Percentiles rank a stretch among this genome's conserved stretches.
phyloP scores from a whole-genome alignment of 64 coral and sea anemone species.

The Dendronephthya gigantea region DNA sequence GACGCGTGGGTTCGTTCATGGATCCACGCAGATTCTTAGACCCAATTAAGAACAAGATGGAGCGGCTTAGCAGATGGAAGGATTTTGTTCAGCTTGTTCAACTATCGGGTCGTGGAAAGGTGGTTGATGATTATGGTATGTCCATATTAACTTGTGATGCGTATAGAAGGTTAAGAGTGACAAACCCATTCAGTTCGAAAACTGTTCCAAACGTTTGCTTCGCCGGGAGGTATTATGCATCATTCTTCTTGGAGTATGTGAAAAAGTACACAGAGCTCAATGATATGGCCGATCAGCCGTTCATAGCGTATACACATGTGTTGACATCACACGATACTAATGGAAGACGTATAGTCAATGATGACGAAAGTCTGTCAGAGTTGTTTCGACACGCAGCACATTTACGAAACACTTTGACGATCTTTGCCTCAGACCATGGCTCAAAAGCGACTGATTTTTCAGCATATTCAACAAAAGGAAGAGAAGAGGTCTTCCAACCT shows the following conservation, averaged over 20 bases:
- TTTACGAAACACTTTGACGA: slow-evolving; percentile 57
- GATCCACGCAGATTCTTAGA: slow-evolving; percentile 28
- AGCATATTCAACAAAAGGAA: slow-evolving; percentile 44
- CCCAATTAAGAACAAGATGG: slow-evolving; percentile 18
- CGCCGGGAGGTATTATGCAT: slow-evolving; percentile 50
- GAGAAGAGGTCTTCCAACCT: slow-evolving; percentile 72
- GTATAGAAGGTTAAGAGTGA: slow-evolving; percentile 29
- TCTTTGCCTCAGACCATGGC: slow-evolving; percentile 80
- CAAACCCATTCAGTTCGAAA: slow-evolving; percentile 50
- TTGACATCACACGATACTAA: slow-evolving; percentile 65
- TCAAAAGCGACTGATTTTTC: slow-evolving; percentile 60
- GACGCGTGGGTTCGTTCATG: slow-evolving; percentile 53
- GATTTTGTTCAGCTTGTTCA: neutral
- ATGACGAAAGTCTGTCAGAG: slow-evolving; percentile 46
- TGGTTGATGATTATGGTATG: slow-evolving; percentile 56
- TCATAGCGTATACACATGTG: slow-evolving; percentile 68
- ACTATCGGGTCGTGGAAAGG: neutral
- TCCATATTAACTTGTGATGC: slow-evolving; percentile 50
- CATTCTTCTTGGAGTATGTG: slow-evolving; percentile 56
- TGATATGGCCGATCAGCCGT: slow-evolving; percentile 40
- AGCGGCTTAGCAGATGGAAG: slow-evolving; percentile 27
- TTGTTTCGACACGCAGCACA: slow-evolving; percentile 49
- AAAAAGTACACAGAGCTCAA: slow-evolving; percentile 24
- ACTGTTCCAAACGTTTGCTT: slow-evolving; percentile 50
- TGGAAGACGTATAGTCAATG: slow-evolving; percentile 57